Evolutionary conservation across 2,888 invertebrate species (phyloP), one percentile per base, ranked within the genome.

Genomic region (Lasioglossum vierecki): DNA sequence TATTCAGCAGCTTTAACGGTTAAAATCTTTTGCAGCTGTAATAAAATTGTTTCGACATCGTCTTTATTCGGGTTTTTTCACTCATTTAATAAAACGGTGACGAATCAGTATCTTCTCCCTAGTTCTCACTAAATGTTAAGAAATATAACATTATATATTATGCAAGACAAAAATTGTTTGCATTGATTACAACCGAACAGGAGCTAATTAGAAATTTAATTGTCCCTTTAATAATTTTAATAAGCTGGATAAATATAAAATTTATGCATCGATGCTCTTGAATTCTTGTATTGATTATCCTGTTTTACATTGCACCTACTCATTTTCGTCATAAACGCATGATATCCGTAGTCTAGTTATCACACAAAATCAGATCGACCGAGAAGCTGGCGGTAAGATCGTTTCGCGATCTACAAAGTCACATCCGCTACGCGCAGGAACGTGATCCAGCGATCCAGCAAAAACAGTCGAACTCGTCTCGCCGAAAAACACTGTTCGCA

Each of bases 401-500:
- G 66, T 57, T 18, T 39, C 26, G 26, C 71, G 82, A 86, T 84
- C 76, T 76, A 88, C 46, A 84, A 80, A 87, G 83, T 86, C 87
- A 82, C 76, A 79, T 85, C 79, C 80, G 73, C 73, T 79, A 82
- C 82, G 88, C 77, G 76, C 83, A 79, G 83, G 78, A 81, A 85
- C 81, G 88, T 87, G 89, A 86, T 84, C 79, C 80, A 81, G 44
- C 46, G 84, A 60, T 57, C 78, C 60, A 66, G 79, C 75, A 84
- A 84, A 89, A 91, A 87, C 76, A 68, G 71, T 60, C 30, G 82
- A 79, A 70, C 84, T 44, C 79, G 82, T 63, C 78, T 71, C 18
- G 82, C 83, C 83, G 84, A 89, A 91, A 90, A 85, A 87, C 82
- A 84, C 82, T 84, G 81, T 80, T 63, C 76, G 66, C 46, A 66